Base-by-base conservation (phyloP, 2,888 invertebrate species). In the Ichneumon xanthorius region DNA sequence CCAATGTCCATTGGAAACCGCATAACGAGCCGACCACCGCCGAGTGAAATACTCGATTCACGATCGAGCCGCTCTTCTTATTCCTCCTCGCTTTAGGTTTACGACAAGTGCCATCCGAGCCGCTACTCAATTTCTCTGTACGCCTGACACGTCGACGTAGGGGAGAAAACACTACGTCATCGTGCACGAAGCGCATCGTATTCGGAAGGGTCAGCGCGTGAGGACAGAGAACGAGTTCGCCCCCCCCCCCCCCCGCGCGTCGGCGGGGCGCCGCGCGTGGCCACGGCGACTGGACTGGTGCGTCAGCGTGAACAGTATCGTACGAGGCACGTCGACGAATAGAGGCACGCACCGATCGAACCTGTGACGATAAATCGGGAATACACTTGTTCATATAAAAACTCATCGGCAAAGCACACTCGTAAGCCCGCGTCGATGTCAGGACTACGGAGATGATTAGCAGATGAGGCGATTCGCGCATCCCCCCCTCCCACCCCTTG, bases 351-450 rank as follows among this genome's bases (percentile, higher is more conserved):
- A 19, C 9, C 45, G 48, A 40, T 22, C 45, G 48, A 26, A 22
- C 14, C 40, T n/a, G 11, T 45, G 45, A 26, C 68, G 68, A 68
- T 58, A 58, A 22, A 73, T 73, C 58, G 73, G 40, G 26, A 73
- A n/a, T 7, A n/a, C 9, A 22, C 22, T n/a, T 16, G 9, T 55
- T 22, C 7, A 14, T 30, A 7, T 26, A 26, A 33, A 63, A 30
- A 33, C 4, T 33, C 6, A 2, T 22, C 55, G 19, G 63, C 16
- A 16, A n/a, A 7, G 11, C 33, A 16, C 0, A 61, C 26, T 16
- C 33, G 37, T 16, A 0, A 30, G 16, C 5, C 33, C 2, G 19
- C 22, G 72, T 40, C 72, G 26, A 22, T 73, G 58, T 55, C 55
- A 61, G 16, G 45, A 16, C 7, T 4, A 6, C 45, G 4, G 26